These are phyloP conservation scores for Xenopus tropicalis DNA, from an alignment of 2,113 vertebrate genomes.

Conservation along the genomic window DNA sequence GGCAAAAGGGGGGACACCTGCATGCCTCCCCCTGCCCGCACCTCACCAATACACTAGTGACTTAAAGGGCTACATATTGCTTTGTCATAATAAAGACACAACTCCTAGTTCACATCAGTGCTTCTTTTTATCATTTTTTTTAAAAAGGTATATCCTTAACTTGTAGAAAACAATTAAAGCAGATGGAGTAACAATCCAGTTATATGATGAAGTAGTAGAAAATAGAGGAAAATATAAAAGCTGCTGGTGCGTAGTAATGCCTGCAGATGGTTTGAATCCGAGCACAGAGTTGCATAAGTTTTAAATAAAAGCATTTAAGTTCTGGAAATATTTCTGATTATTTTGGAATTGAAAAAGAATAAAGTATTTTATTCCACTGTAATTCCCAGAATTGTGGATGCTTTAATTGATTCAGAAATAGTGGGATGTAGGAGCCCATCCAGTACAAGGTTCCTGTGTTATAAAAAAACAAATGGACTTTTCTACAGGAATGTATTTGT, in stretches of 20 bases:
- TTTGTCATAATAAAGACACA: too few species aligned
- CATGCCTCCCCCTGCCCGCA: too few species aligned
- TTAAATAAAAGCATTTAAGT: not conserved
- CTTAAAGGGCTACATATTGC: too few species aligned
- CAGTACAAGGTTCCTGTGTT: not conserved
- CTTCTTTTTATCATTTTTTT: too few species aligned
- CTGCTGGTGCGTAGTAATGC: not conserved
- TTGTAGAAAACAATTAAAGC: not conserved
- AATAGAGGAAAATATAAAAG: not conserved
- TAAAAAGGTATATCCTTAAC: not conserved
- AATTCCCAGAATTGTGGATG: not conserved
- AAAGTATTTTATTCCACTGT: slow-evolving; percentile 2
- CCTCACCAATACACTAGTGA: too few species aligned
- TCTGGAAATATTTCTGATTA: slow-evolving; percentile 22
- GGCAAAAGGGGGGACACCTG: too few species aligned
- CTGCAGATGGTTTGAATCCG: slow-evolving; percentile 6
- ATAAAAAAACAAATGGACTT: too few species aligned
- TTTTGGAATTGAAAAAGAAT: slow-evolving; percentile 15
- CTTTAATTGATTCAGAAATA: not conserved
- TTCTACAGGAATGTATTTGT: too few species aligned
- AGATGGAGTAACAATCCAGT: not conserved
- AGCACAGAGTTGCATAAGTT: not conserved
- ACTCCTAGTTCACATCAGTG: too few species aligned
- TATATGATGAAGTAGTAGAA: not conserved
- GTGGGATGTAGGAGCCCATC: not conserved